A percentile compares a stretch with the other conserved stretches of the same genome.
These are phyloP conservation scores for Porites australiensis DNA, from an alignment of 64 coral and sea anemone genomes.

Conservation along the genomic window DNA sequence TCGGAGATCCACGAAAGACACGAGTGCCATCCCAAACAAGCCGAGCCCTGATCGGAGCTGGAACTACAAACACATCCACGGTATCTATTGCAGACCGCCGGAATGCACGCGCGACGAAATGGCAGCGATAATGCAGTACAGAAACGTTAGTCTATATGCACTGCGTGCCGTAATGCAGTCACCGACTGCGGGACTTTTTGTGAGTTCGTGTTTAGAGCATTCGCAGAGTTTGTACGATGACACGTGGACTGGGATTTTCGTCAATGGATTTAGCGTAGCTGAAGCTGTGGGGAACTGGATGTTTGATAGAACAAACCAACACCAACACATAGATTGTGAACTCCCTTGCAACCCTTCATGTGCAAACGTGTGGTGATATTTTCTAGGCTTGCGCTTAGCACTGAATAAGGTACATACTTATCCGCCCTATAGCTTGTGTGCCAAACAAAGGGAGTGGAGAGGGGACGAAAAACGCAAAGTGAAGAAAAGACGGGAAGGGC, in stretches of 20 bases:
- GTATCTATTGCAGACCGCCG: slow-evolving; percentile 92
- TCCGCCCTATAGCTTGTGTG: too few relatives aligned
- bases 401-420: too few relatives aligned
- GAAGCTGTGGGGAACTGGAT: slow-evolving; percentile 90
- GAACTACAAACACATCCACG: slow-evolving; percentile 88
- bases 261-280: slow-evolving; percentile 77
- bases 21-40: slow-evolving; percentile 11
- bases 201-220: slow-evolving; percentile 95
- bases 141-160: slow-evolving; percentile 84
- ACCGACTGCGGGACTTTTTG: slow-evolving; percentile 64
- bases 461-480: too few relatives aligned
- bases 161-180: slow-evolving; percentile 74
- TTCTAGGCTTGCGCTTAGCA: background rate
- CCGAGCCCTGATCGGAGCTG: slow-evolving; percentile 46
- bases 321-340: slow-evolving; percentile 82
- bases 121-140: slow-evolving; percentile 70
- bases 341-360: slow-evolving; percentile 91
- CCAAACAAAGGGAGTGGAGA: background rate
- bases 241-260: slow-evolving; percentile 85
- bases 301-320: slow-evolving; percentile 67
- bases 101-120: slow-evolving; percentile 88
- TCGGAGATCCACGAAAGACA: slow-evolving; percentile 12
- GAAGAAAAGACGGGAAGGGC: too few relatives aligned
- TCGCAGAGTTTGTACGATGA: slow-evolving; percentile 89
- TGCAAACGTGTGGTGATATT: slow-evolving; percentile 70